These are phyloP conservation scores for Triplophysa tibetana DNA, from an alignment of 2,113 vertebrate species.

Conservation along the genomic window DNA sequence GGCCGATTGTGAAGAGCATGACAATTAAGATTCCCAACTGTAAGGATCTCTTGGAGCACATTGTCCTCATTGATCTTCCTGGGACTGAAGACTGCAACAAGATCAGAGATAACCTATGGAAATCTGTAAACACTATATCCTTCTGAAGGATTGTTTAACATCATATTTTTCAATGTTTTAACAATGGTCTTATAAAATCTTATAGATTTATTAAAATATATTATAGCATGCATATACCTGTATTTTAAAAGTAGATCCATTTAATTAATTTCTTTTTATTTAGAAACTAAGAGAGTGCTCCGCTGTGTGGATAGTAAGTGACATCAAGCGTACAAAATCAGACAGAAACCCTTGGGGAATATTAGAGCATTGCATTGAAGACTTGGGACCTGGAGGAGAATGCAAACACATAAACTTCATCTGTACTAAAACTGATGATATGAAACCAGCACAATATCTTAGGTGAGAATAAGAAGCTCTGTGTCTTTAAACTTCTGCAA, in stretches of 20 bases:
- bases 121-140: not conserved
- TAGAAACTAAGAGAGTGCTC: constrained; percentile 14
- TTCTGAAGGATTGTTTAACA: too few species aligned
- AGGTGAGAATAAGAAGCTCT: not conserved
- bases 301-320: constrained; percentile 10
- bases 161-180: too few species aligned
- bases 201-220: too few species aligned
- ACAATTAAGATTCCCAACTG: not conserved
- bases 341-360: not conserved
- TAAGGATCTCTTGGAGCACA: not conserved
- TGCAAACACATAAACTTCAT: constrained; percentile 5
- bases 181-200: too few species aligned
- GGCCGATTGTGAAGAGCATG: not conserved
- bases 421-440: not conserved
- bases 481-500: not conserved
- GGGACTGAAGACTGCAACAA: not conserved
- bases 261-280: too few species aligned
- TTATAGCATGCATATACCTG: too few species aligned
- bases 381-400: constrained; percentile 18
- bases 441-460: not conserved
- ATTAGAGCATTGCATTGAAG: constrained; percentile 2
- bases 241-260: too few species aligned
- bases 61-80: constrained; percentile 3
- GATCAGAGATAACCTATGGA: not conserved
- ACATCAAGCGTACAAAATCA: not conserved